Evolutionary conservation across 2,888 invertebrate species (phyloP).

Genomic region (Zygaena filipendulae): DNA sequence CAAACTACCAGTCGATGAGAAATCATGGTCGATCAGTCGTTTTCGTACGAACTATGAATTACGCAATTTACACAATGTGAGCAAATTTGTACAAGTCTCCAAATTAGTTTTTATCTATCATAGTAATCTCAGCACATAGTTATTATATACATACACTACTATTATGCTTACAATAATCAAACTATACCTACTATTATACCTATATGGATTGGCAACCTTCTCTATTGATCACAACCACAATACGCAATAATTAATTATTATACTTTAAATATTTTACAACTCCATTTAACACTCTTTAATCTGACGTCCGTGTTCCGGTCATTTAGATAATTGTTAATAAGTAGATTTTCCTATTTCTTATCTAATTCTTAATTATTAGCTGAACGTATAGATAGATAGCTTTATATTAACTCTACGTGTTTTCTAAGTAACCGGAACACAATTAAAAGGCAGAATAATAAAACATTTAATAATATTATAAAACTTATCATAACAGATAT

Average conservation of each 20-base stretch:
- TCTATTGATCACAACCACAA: conserved; percentile 65
- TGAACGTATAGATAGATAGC: too few relatives aligned
- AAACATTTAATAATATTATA: conserved; percentile 15
- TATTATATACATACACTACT: conserved; percentile 44
- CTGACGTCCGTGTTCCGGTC: too few relatives aligned
- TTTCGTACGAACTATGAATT: conserved; percentile 26
- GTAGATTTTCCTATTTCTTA: too few relatives aligned
- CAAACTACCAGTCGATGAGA: conserved; percentile 61
- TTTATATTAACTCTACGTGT: too few relatives aligned
- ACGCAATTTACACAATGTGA: conserved; percentile 57
- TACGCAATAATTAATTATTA: conserved; percentile 43
- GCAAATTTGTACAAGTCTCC: conserved; percentile 66
- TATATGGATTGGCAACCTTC: conserved; percentile 61
- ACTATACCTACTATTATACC: conserved; percentile 26
- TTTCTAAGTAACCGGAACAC: too few relatives aligned
- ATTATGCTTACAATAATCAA: conserved; percentile 17
- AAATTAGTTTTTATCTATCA: conserved; percentile 52
- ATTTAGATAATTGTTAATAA: too few relatives aligned
- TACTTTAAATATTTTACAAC: conserved; percentile 20
- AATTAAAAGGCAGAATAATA: conserved; percentile 16
- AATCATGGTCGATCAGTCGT: conserved; percentile 60
- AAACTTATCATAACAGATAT: conserved; percentile 60
- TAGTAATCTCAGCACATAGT: conserved; percentile 29
- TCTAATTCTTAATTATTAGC: too few relatives aligned
- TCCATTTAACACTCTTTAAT: too few relatives aligned